Conservation (phyloP, 2,888 invertebrate species). For the Gymnoscelis rufifasciata region DNA sequence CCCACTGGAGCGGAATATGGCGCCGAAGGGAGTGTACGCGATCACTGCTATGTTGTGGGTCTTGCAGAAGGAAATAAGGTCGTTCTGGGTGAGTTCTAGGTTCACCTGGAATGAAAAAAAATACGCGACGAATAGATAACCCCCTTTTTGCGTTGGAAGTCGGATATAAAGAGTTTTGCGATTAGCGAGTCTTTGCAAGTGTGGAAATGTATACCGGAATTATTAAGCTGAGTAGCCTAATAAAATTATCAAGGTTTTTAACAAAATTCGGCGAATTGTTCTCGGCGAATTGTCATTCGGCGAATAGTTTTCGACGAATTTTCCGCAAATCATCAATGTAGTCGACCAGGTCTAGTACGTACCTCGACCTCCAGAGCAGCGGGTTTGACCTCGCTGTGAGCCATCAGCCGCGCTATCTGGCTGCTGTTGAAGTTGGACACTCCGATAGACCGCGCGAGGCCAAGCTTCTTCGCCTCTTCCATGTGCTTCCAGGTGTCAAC, state of each 20-base stretch:
- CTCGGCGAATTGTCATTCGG: no score
- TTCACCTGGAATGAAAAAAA: constrained; percentile 50
- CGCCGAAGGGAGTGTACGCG: constrained; percentile 83
- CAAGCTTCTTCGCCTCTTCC: constrained; percentile 83
- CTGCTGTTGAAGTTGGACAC: constrained; percentile 86
- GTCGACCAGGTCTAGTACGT: constrained; percentile 2
- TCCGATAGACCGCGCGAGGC: constrained; percentile 83
- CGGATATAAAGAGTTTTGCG: no score
- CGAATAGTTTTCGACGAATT: no score
- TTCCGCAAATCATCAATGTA: neutral
- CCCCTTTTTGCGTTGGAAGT: no score
- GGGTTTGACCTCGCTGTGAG: constrained; percentile 78
- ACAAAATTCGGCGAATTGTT: no score
- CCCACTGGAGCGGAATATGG: constrained; percentile 45
- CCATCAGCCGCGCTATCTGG: constrained; percentile 83
- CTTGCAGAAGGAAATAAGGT: constrained; percentile 80
- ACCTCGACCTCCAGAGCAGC: constrained; percentile 80
- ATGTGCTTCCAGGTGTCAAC: constrained; percentile 85
- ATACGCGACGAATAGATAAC: neutral
- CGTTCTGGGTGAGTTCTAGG: constrained; percentile 81
- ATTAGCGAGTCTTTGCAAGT: no score
- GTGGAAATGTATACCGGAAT: no score
- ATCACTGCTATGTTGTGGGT: constrained; percentile 79
- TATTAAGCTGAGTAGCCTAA: no score
- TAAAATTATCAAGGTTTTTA: no score